Conservation (phyloP, 2,888 invertebrate species). For the Volucella inanis region DNA sequence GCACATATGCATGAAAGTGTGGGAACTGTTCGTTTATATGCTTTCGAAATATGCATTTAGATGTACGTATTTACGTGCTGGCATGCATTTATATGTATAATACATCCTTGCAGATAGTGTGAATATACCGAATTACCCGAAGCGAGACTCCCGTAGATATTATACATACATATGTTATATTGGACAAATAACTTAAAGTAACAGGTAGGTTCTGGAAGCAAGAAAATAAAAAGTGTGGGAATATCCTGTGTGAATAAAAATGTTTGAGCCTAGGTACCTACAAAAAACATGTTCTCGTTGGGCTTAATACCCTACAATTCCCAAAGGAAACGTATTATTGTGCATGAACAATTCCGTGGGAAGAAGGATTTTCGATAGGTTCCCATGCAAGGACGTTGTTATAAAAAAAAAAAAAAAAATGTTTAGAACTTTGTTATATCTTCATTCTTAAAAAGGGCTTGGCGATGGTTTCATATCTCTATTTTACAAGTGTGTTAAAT, state of each 20-base stretch:
- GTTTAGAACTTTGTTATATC: too few relatives aligned
- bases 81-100: conserved; percentile 33
- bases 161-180: background rate
- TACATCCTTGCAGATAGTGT: conserved; percentile 71
- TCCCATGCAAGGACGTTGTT: conserved; percentile 78
- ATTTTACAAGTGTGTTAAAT: too few relatives aligned
- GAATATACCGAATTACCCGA: conserved; percentile 34
- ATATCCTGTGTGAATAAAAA: conserved; percentile 63
- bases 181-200: conserved; percentile 32
- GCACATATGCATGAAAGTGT: conserved; percentile 58
- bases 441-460: too few relatives aligned
- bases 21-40: conserved; percentile 67
- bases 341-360: conserved; percentile 76
- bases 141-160: conserved; percentile 18
- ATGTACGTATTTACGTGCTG: too few relatives aligned
- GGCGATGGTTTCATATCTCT: too few relatives aligned
- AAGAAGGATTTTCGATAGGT: conserved; percentile 79
- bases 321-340: conserved; percentile 67
- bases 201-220: conserved; percentile 72
- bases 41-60: conserved; percentile 37
- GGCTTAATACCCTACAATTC: conserved; percentile 52
- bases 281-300: conserved; percentile 15
- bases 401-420: conserved; percentile 6
- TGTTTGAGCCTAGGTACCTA: conserved; percentile 14
- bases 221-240: conserved; percentile 67